Conservation (phyloP, 2,797 vertebrate genomes). For the Megalops cyprinoides region DNA sequence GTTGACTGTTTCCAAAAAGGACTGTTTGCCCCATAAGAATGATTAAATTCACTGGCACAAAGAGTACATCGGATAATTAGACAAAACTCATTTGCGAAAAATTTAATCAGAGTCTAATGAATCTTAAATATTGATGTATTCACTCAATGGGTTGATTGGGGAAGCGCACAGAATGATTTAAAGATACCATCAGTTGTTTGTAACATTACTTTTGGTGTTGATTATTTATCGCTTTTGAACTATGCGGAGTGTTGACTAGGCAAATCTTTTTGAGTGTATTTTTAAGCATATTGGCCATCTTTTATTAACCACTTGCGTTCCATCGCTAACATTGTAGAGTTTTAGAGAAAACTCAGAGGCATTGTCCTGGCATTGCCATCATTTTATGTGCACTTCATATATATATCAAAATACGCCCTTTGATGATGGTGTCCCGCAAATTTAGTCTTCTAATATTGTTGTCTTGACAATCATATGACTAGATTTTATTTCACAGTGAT, state of each 20-base stretch:
- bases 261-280: no score
- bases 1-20: background rate
- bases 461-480: background rate
- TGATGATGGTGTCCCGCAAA: background rate
- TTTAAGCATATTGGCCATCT: no score
- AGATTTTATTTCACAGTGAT: no score
- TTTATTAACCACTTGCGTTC: no score
- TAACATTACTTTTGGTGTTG: background rate
- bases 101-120: background rate
- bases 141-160: slow-evolving; percentile 8
- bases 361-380: no score
- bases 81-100: background rate
- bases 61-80: slow-evolving; percentile 1
- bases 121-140: slow-evolving; percentile 12
- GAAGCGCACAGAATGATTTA: background rate
- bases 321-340: no score
- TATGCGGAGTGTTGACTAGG: no score
- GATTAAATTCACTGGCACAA: background rate
- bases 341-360: no score
- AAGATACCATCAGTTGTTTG: background rate
- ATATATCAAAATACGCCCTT: background rate
- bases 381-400: background rate
- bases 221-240: background rate
- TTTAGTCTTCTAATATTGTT: background rate
- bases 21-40: background rate